Conservation (phyloP, 2,113 vertebrate species). For the Vireo altiloquus region DNA sequence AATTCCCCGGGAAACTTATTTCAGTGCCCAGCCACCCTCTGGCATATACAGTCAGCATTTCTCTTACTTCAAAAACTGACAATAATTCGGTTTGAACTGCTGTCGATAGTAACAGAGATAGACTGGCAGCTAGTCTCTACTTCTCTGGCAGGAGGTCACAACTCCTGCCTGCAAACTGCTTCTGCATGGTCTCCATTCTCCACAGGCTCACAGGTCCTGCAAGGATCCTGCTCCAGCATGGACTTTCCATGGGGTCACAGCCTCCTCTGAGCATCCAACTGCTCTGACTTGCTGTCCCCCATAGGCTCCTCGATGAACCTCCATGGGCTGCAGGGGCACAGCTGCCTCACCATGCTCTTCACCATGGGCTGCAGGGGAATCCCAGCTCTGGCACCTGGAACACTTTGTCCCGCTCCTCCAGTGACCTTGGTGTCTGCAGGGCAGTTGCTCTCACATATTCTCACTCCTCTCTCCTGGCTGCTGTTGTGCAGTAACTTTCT, state of each 20-base stretch:
- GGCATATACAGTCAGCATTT: not conserved
- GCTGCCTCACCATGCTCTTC: not conserved
- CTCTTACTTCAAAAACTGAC: not conserved
- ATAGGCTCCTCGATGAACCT: not conserved
- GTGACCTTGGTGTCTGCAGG: not conserved
- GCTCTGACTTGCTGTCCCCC: not conserved
- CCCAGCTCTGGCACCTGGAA: rapidly evolving
- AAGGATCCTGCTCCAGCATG: not conserved
- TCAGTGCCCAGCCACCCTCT: not conserved
- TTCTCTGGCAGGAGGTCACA: not conserved
- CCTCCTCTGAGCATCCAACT: not conserved
- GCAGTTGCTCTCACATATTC: not conserved
- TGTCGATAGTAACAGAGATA: not conserved
- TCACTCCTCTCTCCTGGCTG: not conserved
- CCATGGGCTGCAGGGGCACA: not conserved
- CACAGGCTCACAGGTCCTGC: not conserved
- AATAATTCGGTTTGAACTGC: not conserved
- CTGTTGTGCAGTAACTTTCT: not conserved
- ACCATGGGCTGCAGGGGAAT: rapidly evolving
- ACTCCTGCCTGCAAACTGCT: not conserved
- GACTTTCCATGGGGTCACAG: not conserved
- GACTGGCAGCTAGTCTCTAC: not conserved
- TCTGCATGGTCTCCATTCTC: not conserved
- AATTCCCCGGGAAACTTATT: not conserved
- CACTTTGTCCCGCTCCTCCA: not conserved